Percentiles rank a stretch among this genome's conserved stretches.
Conservation (phyloP, 2,113 vertebrate species). For the Pelvicachromis taeniatus region DNA sequence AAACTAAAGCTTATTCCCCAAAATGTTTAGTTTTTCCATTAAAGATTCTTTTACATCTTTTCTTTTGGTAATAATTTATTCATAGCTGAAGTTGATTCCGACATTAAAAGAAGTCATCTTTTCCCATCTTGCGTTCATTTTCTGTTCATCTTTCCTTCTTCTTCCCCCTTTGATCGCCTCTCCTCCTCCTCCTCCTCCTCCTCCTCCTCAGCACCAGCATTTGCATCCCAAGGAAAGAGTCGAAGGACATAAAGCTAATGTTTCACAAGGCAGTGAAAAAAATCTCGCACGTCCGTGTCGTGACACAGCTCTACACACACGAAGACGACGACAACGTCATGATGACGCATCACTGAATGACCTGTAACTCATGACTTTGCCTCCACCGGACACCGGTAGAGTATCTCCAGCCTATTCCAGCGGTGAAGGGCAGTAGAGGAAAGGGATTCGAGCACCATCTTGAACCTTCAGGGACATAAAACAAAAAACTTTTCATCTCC, state of each 20-base stretch:
- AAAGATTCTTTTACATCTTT: background rate
- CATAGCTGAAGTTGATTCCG: background rate
- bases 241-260: constrained; percentile 50
- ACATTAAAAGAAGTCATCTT: too few relatives aligned
- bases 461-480: background rate
- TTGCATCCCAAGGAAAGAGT: background rate
- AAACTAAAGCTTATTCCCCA: background rate
- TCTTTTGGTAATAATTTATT: background rate
- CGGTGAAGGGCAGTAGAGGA: background rate
- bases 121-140: background rate
- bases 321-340: constrained; percentile 60
- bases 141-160: background rate
- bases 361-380: background rate
- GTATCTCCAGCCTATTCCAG: background rate
- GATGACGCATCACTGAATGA: constrained; percentile 60
- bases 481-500: background rate
- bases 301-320: constrained; percentile 38
- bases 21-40: background rate
- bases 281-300: constrained; percentile 56
- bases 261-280: constrained; percentile 69
- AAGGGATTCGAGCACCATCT: background rate
- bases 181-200: background rate
- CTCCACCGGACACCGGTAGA: background rate
- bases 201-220: background rate
- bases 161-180: background rate